Evolutionary conservation across 2,113 vertebrate species (phyloP), one percentile per base, ranked within the genome.

Genomic region (Arenaria interpres): DNA sequence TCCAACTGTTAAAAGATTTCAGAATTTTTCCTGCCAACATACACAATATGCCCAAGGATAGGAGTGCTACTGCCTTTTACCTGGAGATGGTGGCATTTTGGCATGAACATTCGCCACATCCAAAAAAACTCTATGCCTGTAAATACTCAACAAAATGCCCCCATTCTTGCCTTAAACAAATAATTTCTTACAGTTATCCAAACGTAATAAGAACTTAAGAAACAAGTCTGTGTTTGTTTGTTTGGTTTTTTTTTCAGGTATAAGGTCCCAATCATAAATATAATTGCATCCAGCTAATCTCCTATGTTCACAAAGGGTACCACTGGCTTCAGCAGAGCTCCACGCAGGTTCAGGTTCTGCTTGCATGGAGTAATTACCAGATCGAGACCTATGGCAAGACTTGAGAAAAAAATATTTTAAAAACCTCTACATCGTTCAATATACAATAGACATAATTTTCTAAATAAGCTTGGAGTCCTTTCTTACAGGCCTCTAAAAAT

Each of bases 401-500:
- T 97, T 74, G 30, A 88, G 63, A 27, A 76, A 89, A 77, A 80
- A 68, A 39, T 22, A 30, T 25, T 86, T 85, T 81, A 9, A 85
- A 93, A 88, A 81, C 33, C 6, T 89, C 96, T 95, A 97, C 37
- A 50, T 76, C 94, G 94, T 92, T 96, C 97, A 97, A 93, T 96
- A 96, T 80, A 91, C 84, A 94, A 93, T 81, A 94, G 41, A 96
- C 46, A 80, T 96, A 80, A 93, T 96, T 93, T 97, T 96, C 97
- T 98, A 98, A 96, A 97, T 91, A 96, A 94, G 93, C 96, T 92
- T 97, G 96, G 78, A 97, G 93, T 96, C 95, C 97, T 97, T 98
- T 96, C 97, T 97, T 95, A 94, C 62, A 97, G 97, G 94, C 62
- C 94, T 97, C 97, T 98, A 96, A 94, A 95, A 97, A 50, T 32